Conservation (phyloP, 2,113 vertebrate species). For the Pavo muticus region DNA sequence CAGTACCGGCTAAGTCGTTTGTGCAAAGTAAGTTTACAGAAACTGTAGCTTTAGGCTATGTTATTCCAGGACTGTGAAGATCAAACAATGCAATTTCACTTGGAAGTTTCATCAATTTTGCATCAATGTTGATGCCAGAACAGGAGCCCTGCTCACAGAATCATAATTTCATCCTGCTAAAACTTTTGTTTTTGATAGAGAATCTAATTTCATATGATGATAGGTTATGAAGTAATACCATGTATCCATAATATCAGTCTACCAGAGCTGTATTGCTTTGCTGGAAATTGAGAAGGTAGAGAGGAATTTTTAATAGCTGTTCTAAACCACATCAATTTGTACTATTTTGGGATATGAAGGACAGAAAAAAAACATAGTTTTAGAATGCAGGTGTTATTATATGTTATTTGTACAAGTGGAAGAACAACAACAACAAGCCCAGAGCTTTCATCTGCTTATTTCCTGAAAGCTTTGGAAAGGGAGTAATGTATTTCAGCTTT, state of each 20-base stretch:
- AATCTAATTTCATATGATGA: slow-evolving; percentile 78
- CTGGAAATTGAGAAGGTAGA: slow-evolving; percentile 60
- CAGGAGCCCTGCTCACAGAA: slow-evolving; percentile 77
- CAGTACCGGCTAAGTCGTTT: slow-evolving; percentile 79
- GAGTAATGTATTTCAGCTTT: slow-evolving; percentile 79
- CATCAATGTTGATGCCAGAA: slow-evolving; percentile 85
- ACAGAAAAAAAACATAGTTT: slow-evolving; percentile 72
- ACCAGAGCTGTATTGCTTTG: slow-evolving; percentile 8
- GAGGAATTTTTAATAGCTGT: slow-evolving; percentile 73
- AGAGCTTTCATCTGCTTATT: slow-evolving; percentile 85
- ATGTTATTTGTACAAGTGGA: slow-evolving; percentile 88
- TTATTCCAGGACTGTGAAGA: slow-evolving; percentile 87
- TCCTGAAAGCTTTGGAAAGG: slow-evolving; percentile 86
- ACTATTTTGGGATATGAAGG: slow-evolving; percentile 84
- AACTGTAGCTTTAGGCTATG: slow-evolving; percentile 87
- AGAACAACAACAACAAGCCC: slow-evolving; percentile 77
- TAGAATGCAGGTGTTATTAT: slow-evolving; percentile 86
- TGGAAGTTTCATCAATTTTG: slow-evolving; percentile 89
- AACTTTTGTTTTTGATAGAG: slow-evolving; percentile 81
- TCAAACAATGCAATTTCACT: slow-evolving; percentile 89
- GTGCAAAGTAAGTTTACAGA: slow-evolving; percentile 89
- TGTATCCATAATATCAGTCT: slow-evolving; percentile 34
- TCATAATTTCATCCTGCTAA: slow-evolving; percentile 83
- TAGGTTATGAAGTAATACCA: slow-evolving; percentile 65
- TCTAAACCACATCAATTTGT: slow-evolving; percentile 81